Base-by-base conservation (phyloP, 2,888 invertebrate species). In the Tachina fera region DNA sequence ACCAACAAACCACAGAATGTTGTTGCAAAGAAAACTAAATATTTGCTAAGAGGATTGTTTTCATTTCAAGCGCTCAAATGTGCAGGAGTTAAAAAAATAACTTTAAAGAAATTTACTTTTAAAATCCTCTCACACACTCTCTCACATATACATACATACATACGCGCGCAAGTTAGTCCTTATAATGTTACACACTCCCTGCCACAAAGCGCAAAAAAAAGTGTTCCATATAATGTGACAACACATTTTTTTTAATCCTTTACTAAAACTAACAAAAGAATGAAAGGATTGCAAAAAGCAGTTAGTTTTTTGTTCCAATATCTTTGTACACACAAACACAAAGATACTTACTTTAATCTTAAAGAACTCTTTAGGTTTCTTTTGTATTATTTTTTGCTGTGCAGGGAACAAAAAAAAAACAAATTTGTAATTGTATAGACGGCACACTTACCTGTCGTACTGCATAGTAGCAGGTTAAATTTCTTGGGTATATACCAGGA, bases 381-480 rank as follows among this genome's bases (percentile, higher is more conserved):
- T 65, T 79, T 63, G 56, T 56, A 65, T 43, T 45, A 16, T 63
- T 13, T 13, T 16, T 45, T 13, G 11, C 10, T 13, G 22, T 56
- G 19, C 19, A 14, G 39, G 5, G 14, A 43, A 1, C 47, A 39
- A 16, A 31, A 39, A 31, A 16, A 19, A 31, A 56, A 39, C 19
- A 45, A 22, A 14, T 19, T 16, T 22, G 8, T 49, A 41, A 60
- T 14, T 49, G 3, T 6, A 49, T 41, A 65, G 41, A 58, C 14
- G 39, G 39, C 45, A 65, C 47, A 89, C 92, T 92, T 91, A 93
- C 93, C 92, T 95, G 96, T 88, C 97, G 94, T 81, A 98, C 97
- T 61, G 98, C 97, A 92, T 97, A 98, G 93, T 98, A 97, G 92
- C 98, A 98, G 86, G 98, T 97, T 90, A 98, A 95, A 93, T 98